Evolutionary conservation across 2,888 invertebrate species (phyloP), one percentile per base, ranked within the genome.

Genomic region (Noctua janthina): DNA sequence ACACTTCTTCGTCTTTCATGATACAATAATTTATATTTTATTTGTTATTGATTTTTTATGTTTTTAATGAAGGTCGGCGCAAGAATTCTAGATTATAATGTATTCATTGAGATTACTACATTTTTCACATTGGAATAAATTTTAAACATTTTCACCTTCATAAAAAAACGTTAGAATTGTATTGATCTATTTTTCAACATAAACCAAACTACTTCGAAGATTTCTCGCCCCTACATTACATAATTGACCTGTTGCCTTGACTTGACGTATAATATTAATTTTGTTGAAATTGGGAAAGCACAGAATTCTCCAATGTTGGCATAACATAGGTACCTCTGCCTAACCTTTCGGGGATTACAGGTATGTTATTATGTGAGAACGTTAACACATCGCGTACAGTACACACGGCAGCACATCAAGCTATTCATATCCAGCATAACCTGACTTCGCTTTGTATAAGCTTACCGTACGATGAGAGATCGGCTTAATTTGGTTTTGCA

Each of bases 1-100:
- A 84, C 70, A 35, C 67, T 79, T 74, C 70, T 43, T 69, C 15
- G 56, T 64, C 23, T 81, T 80, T 75, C 23, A 54, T 51, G 15
- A 39, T 54, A 54, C 15, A 39, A 56, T 75, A n/a, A 29, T 35
- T 66, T 59, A 20, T 51, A 51, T 8, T 67, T 62, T 43, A 51
- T 8, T 67, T 51, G 4, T 49, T 35, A 7, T 10, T n/a, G 46
- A 59, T 46, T 46, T 17, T 17, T 51, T 39, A 7, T 29, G 10
- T 54, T 17, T 56, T 56, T 54, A 49, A 49, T 49, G 4, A 49
- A 49, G 49, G 2, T 49, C 49, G 5, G 15, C 5, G 0, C 23
- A 29, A 64, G 2, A 35, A 29, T 15, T 62, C 15, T 1, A 35
- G 29, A 17, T 15, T 7, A 15, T 7, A 35, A 15, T 15, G 62